Conservation (phyloP, 2,113 vertebrate genomes). For the Corythornis cristatus region DNA sequence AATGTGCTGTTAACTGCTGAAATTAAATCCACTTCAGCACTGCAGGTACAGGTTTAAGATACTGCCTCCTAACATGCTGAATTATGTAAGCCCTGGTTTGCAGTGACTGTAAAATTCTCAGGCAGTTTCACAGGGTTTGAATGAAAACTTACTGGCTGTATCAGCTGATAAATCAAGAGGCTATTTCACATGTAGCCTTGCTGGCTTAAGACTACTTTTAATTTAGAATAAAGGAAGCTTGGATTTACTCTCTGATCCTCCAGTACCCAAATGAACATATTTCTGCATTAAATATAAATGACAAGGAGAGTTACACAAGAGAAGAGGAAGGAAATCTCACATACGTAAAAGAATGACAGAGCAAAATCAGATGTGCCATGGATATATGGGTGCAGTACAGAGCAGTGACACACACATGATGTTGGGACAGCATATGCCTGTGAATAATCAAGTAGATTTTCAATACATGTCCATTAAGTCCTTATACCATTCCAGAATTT, state of each 20-base stretch:
- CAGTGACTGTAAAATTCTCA: neutral
- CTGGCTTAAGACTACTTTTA: neutral
- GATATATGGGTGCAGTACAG: neutral
- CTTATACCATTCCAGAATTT: neutral
- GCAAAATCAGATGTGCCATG: neutral
- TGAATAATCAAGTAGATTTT: neutral
- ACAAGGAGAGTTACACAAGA: neutral
- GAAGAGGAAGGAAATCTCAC: conserved; percentile 52
- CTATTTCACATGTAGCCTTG: neutral
- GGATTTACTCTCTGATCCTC: neutral
- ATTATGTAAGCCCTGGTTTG: neutral
- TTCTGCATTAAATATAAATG: neutral
- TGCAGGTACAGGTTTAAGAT: neutral
- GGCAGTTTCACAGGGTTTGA: neutral
- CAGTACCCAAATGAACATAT: neutral
- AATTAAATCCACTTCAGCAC: neutral
- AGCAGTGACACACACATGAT: neutral
- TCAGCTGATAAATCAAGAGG: neutral
- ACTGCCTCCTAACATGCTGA: neutral
- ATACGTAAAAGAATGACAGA: conserved; percentile 26
- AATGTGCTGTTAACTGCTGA: neutral
- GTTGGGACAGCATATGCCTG: neutral
- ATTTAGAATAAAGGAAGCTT: neutral
- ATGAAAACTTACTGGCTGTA: neutral
- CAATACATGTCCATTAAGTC: neutral